Evolutionary conservation across 2,888 invertebrate species (phyloP).

Genomic region (Embidobia sp.): DNA sequence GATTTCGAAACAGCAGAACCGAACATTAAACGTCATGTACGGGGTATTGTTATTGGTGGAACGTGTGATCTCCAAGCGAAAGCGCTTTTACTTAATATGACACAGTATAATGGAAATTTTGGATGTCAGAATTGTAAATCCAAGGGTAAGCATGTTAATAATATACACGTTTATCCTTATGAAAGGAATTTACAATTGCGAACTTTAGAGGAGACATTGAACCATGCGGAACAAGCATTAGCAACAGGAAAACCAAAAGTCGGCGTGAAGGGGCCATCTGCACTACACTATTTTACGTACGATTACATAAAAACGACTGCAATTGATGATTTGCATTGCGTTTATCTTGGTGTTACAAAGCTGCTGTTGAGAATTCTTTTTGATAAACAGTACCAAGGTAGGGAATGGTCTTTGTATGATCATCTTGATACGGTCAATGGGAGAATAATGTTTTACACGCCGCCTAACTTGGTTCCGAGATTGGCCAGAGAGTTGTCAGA

Average conservation of each 20-base stretch:
- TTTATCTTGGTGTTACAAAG: not conserved
- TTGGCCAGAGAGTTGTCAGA: too few species aligned
- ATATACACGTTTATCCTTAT: not conserved
- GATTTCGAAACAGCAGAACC: not conserved
- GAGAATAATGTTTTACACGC: too few species aligned
- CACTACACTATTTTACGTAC: not conserved
- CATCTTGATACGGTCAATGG: too few species aligned
- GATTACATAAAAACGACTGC: not conserved
- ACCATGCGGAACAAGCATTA: not conserved
- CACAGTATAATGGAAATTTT: not conserved
- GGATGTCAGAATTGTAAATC: not conserved
- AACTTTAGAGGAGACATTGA: not conserved
- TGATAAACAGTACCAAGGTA: too few species aligned
- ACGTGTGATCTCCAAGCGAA: not conserved
- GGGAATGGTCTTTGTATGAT: too few species aligned
- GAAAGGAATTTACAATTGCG: not conserved
- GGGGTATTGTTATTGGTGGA: not conserved
- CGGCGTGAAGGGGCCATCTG: conserved; percentile 2
- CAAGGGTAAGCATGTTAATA: not conserved
- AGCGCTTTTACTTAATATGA: not conserved
- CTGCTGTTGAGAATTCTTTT: too few species aligned
- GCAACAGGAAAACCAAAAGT: not conserved
- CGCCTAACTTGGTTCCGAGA: too few species aligned
- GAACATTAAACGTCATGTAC: not conserved
- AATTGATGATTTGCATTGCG: conserved; percentile 1